Evolutionary conservation across 2,797 vertebrate genomes (phyloP).

Genomic region (Cercopithecus diana): DNA sequence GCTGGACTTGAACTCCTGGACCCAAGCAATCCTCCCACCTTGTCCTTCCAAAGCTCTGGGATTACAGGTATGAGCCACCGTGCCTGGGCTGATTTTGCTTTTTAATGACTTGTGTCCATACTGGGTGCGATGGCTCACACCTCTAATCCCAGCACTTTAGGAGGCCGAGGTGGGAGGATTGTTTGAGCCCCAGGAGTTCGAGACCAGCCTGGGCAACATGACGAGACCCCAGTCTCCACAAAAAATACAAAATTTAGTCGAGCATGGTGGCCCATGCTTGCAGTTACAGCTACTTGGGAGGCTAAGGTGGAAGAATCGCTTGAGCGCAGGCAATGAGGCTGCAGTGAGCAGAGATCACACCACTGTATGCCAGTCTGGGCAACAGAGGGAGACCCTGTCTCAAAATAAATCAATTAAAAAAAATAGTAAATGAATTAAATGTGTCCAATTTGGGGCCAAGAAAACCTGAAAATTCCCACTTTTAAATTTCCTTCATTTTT

Average conservation of each 20-base stretch:
- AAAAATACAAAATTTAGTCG: not conserved
- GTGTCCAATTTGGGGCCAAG: not conserved
- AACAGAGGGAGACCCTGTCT: not conserved
- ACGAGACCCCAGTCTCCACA: not conserved
- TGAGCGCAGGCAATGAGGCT: not conserved
- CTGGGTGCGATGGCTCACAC: not conserved
- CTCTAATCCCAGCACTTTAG: not conserved
- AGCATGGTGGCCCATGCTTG: too few relatives aligned
- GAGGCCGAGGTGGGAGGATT: not conserved
- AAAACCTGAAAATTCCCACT: too few relatives aligned
- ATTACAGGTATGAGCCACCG: not conserved
- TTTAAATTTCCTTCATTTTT: not conserved
- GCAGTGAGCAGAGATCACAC: not conserved
- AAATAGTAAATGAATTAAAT: not conserved
- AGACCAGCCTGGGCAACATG: not conserved
- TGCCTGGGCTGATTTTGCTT: not conserved
- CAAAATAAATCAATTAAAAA: not conserved
- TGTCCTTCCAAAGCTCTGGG: not conserved
- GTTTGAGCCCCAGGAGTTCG: not conserved
- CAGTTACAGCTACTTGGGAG: not conserved
- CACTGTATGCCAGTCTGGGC: not conserved
- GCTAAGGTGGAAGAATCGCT: not conserved
- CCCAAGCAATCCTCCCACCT: not conserved
- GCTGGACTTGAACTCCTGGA: not conserved
- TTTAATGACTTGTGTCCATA: not conserved